These are phyloP conservation scores for Kradibia gibbosae DNA, from an alignment of 1,140 invertebrate genomes.

Conservation along the genomic window DNA sequence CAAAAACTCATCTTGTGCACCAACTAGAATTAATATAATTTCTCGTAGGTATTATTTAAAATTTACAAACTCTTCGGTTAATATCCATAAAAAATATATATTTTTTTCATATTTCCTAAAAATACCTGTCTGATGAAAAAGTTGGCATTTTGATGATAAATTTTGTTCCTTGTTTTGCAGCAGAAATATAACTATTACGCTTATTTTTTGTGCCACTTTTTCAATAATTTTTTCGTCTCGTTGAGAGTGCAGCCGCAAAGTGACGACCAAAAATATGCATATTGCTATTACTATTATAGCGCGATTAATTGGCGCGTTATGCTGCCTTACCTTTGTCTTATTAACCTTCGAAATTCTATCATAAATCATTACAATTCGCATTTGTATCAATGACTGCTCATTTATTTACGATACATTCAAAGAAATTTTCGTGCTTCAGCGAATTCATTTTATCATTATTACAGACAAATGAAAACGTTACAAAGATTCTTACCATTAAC, in stretches of 20 bases:
- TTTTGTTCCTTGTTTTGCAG: neutral
- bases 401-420: constrained; percentile 26
- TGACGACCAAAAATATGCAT: constrained; percentile 49
- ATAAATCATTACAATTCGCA: constrained; percentile 19
- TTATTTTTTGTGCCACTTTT: neutral
- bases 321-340: neutral
- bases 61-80: neutral
- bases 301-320: constrained; percentile 7
- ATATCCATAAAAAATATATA: constrained; percentile 39
- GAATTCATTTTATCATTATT: neutral
- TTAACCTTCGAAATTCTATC: constrained; percentile 1
- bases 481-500: neutral
- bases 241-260: constrained; percentile 44
- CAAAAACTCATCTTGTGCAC: neutral
- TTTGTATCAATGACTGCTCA: constrained; percentile 1
- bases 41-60: constrained; percentile 14
- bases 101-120: neutral
- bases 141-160: constrained; percentile 10
- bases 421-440: constrained; percentile 18
- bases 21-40: constrained; percentile 11
- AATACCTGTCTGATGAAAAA: constrained; percentile 2
- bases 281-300: constrained; percentile 30
- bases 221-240: constrained; percentile 9
- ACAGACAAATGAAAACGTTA: neutral
- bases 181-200: neutral